A percentile compares a stretch with the other conserved stretches of the same genome.
phyloP scores from a whole-genome alignment of 2,888 invertebrate species.

The Megalurothrips usitatus region DNA sequence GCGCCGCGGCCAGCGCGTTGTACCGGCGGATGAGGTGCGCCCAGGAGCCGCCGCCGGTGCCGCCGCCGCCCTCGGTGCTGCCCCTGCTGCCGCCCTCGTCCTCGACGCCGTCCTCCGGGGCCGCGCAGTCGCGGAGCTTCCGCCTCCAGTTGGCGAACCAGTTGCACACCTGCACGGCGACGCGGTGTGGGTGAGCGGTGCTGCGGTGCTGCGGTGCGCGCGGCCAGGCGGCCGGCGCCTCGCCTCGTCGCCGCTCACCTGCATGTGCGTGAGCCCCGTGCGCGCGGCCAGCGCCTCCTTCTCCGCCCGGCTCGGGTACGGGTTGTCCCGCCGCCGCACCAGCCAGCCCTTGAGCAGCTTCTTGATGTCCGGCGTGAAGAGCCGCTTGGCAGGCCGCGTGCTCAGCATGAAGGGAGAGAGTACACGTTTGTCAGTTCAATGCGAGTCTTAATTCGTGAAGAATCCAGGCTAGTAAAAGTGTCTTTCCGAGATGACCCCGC shows the following conservation, averaged over 20 bases:
- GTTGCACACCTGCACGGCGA: slow-evolving; percentile 60
- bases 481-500: no score
- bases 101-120: slow-evolving; percentile 75
- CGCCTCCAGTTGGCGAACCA: slow-evolving; percentile 82
- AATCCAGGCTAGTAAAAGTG: no score
- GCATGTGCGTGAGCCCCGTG: slow-evolving; percentile 72
- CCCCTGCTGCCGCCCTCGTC: slow-evolving; percentile 51
- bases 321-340: slow-evolving; percentile 68
- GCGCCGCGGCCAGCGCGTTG: slow-evolving; percentile 34
- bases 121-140: slow-evolving; percentile 72
- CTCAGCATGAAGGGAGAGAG: not conserved
- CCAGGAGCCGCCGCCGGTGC: slow-evolving; percentile 35
- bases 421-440: no score
- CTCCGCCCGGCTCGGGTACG: slow-evolving; percentile 72
- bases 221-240: slow-evolving; percentile 63
- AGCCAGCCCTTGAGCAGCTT: slow-evolving; percentile 73
- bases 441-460: no score
- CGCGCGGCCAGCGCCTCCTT: slow-evolving; percentile 67
- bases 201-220: slow-evolving; percentile 52
- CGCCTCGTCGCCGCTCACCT: slow-evolving; percentile 57
- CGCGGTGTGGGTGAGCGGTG: not conserved
- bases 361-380: slow-evolving; percentile 76
- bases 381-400: slow-evolving; percentile 59
- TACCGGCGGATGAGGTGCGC: slow-evolving; percentile 38
- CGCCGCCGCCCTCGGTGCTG: slow-evolving; percentile 31